Evolutionary conservation across 2,797 vertebrate genomes (phyloP), one percentile per base, ranked within the genome.

Genomic region (Synaphobranchus kaupii): DNA sequence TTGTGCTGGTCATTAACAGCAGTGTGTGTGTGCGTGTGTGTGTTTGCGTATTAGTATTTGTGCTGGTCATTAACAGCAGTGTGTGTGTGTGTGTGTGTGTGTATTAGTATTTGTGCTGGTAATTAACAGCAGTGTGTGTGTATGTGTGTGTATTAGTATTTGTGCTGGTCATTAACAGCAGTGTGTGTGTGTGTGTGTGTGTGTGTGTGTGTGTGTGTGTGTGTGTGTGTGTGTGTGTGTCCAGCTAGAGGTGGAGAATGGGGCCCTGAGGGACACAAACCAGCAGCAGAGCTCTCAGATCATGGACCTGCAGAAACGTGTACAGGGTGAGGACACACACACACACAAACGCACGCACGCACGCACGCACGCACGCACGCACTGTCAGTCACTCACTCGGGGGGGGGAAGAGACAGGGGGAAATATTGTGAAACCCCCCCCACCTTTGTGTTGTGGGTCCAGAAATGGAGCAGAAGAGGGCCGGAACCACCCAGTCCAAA

Each of bases 171-270:
- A 39, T 39, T 39, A 39, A 39, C 39, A 39, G 39, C 39, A 39
- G 3, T 39, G 39, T 39, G 39, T 39, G 39, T 39, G 39, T 39
- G 39, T 54, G 13, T 13, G 7, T 54, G 52, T 8, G 54, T 39
- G 39, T 39, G 54, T 56, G 54, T 56, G 54, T 56, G 54, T 56
- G 9, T 56, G 7, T 54, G 52, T 8, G 54, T 39, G 39, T 39
- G 39, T 39, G 39, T 39, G 39, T 39, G n/a, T n/a, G n/a, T n/a
- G n/a, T n/a, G 9, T 3, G 89, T 86, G 2, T 89, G 48, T 68
- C 87, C 90, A 99, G 99, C 96, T 99, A 94, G 98, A 99, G 94
- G 90, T 96, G 85, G 98, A 99, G 94, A 99, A 99, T 88, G 95
- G 97, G 88, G 97, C 96, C n/a, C 95, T 99, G 88, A 97, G 96